Base-by-base conservation (phyloP, 1,140 invertebrate genomes). In the Augochlora pura region DNA sequence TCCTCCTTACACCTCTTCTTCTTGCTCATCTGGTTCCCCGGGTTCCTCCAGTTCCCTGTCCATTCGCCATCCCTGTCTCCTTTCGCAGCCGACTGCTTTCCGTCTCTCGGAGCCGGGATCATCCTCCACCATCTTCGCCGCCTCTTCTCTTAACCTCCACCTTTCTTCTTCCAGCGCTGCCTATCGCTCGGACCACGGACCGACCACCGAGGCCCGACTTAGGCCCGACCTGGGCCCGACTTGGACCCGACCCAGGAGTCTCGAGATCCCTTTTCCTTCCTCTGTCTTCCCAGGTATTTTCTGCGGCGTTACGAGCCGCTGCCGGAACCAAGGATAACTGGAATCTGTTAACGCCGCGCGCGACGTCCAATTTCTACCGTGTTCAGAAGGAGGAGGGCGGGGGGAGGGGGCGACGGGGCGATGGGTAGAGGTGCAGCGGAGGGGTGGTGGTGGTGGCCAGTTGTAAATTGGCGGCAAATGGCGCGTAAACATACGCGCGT, bases 311-410 rank as follows among this genome's bases (percentile, higher is more conserved):
- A 5, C 49, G 49, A 6, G 49, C 49, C 49, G 49, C 18, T 69
- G 52, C 70, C 39, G 62, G 82, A 76, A 82, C 67, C 67, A 70
- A 85, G 79, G 78, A 77, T 81, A 85, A 81, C 77, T 68, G 68
- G 84, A 62, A 81, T 78, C 83, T 72, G 83, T 85, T 81, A 77
- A 81, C 79, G n/a, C n/a, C n/a, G n/a, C n/a, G 74, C 83, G 42
- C 42, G 74, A 84, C 73, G 82, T 85, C 75, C 83, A 82, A 82
- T 85, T 84, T 63, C 71, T 25, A 23, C 73, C 32, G 32, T n/a
- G n/a, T n/a, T n/a, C n/a, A n/a, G n/a, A n/a, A n/a, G n/a, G n/a
- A n/a, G n/a, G n/a, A n/a, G n/a, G n/a, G n/a, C n/a, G n/a, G n/a
- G n/a, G n/a, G n/a, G n/a, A n/a, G n/a, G n/a, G n/a, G n/a, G n/a